Base-by-base conservation (phyloP, 2,113 vertebrate species). In the Pandion haliaetus region DNA sequence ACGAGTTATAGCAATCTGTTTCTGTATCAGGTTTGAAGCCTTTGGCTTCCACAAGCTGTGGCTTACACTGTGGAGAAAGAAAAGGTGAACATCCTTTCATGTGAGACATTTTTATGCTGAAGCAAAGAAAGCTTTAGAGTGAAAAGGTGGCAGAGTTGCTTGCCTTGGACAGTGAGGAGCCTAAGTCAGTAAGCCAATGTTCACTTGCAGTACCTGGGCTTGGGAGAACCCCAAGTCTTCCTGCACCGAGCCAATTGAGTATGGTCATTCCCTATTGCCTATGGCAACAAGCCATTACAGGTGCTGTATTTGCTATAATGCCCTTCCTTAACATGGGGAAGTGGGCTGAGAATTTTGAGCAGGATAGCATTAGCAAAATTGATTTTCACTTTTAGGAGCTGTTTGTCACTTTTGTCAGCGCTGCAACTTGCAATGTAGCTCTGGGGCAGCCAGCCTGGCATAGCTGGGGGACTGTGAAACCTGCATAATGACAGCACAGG, bases 401-500 rank as follows among this genome's bases (percentile, higher is more conserved):
- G 9, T 50, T 71, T 89, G 59, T 84, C 69, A 50, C 72, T 81
- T 73, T 58, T 21, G 6, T 73, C 45, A 34, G 15, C 1, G 1
- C 82, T 20, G 62, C 25, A 49, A 26, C 36, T 86, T 61, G 66
- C 63, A 14, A 42, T 0, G 0, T 20, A 49, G 50, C 50, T 61
- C 25, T 49, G 12, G 54, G 34, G 29, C 78, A 86, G 40, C 23
- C 32, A 40, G 28, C 34, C 14, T 2, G 0, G 23, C 21, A 5
- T 25, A 65, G 32, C 50, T 58, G 31, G 66, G n/a, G 20, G 36
- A 24, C 7, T 55, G 47, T 65, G 82, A 88, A 82, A 88, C 13
- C 15, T 10, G 9, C n/a, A 20, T 19, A 5, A 14, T 5, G 21
- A 40, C 4, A 5, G 62, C 14, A 1, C 0, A 0, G 29, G 32